Percentiles rank a stretch among this genome's conserved stretches.
Evolutionary conservation across 35 echinoderm and acorn worm genomes (phyloP).

Genomic region (Anneissia japonica): DNA sequence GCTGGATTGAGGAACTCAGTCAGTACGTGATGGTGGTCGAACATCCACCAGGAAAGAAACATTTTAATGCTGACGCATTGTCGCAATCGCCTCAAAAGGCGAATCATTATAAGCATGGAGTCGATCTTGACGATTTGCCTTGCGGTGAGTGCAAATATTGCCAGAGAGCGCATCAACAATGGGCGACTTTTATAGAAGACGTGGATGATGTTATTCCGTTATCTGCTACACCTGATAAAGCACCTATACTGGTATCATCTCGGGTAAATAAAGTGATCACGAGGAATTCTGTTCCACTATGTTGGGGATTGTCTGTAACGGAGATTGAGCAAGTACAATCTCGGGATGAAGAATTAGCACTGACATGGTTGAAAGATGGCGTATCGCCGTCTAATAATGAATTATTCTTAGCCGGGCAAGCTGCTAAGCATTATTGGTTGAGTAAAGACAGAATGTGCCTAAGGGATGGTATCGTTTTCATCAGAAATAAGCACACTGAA

Average conservation of each 20-base stretch:
- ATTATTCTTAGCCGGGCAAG: not conserved
- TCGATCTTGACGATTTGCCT: constrained; percentile 7
- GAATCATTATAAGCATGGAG: constrained; percentile 8
- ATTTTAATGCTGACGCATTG: constrained; percentile 47
- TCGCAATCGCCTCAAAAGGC: constrained; percentile 1
- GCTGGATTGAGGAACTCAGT: constrained; percentile 35
- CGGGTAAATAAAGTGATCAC: not conserved
- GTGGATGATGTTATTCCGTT: constrained; percentile 51
- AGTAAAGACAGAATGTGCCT: constrained; percentile 21
- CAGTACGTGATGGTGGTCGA: constrained; percentile 18
- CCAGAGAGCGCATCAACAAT: constrained; percentile 30
- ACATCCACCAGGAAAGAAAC: constrained; percentile 25
- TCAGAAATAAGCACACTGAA: not conserved
- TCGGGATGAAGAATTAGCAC: constrained; percentile 5
- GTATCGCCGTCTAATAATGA: not conserved
- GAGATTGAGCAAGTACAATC: constrained; percentile 9
- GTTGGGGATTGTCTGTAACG: not conserved
- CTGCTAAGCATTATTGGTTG: constrained; percentile 26
- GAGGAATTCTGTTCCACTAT: not conserved
- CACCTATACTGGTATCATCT: not conserved
- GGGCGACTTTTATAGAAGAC: constrained; percentile 17
- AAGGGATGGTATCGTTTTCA: constrained; percentile 3
- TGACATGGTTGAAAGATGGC: constrained; percentile 7
- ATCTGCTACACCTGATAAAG: not conserved
- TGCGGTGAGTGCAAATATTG: constrained; percentile 48